These are phyloP conservation scores for Chiroxiphia lanceolata DNA, from an alignment of 2,797 vertebrate species.

Conservation along the genomic window DNA sequence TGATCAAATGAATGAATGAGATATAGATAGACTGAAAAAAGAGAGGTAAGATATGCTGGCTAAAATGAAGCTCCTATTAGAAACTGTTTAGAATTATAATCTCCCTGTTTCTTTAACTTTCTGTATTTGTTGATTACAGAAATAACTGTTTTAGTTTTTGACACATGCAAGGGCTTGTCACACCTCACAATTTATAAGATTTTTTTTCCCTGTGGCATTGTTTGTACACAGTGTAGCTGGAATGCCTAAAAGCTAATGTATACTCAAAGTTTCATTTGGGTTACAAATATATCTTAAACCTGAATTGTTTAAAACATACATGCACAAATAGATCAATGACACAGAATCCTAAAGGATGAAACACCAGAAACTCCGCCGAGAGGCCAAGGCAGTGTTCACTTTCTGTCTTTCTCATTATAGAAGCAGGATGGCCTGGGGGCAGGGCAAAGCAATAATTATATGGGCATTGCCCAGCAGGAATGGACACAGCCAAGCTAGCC, in stretches of 20 bases:
- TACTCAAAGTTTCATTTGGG: background rate
- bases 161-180: background rate
- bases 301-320: conserved; percentile 18
- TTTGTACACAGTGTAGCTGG: background rate
- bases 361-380: background rate
- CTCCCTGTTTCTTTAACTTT: background rate
- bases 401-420: background rate
- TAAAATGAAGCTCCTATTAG: background rate
- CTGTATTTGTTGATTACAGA: background rate
- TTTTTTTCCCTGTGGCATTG: background rate
- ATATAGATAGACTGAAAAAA: background rate
- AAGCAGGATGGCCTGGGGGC: background rate
- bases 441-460: background rate
- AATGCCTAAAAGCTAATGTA: background rate
- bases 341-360: conserved; percentile 34
- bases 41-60: background rate
- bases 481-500: background rate
- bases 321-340: conserved; percentile 17
- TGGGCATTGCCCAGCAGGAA: background rate
- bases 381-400: background rate
- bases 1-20: background rate
- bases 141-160: background rate
- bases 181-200: background rate
- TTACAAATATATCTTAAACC: background rate
- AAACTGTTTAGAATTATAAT: background rate